Conservation (phyloP, 2,888 invertebrate species). For the Mimumesa dahlbomi region DNA sequence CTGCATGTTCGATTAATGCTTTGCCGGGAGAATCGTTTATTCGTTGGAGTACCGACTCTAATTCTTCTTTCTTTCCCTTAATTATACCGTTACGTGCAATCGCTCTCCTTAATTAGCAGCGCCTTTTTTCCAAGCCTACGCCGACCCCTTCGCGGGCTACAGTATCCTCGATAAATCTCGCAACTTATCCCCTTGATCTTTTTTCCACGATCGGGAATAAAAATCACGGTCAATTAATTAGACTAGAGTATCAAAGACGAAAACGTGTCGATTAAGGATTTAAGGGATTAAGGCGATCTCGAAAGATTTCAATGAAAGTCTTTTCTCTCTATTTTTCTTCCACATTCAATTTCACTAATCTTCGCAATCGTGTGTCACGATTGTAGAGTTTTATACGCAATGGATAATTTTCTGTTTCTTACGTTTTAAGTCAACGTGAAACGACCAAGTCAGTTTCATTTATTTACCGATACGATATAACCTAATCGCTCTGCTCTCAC, state of each 20-base stretch:
- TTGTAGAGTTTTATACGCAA: too few relatives aligned
- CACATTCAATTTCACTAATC: too few relatives aligned
- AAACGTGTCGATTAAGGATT: neutral
- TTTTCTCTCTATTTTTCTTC: neutral
- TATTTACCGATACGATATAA: conserved; percentile 11
- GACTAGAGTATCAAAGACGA: neutral
- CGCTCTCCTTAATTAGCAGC: conserved; percentile 52
- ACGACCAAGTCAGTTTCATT: too few relatives aligned
- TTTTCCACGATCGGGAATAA: conserved; percentile 18
- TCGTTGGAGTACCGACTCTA: conserved; percentile 26
- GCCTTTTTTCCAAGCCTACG: conserved; percentile 21
- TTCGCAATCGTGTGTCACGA: too few relatives aligned
- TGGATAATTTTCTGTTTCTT: too few relatives aligned
- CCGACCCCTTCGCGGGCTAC: conserved; percentile 16
- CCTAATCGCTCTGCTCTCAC: conserved; percentile 11
- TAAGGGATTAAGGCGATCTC: too few relatives aligned
- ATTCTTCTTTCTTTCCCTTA: conserved; percentile 49
- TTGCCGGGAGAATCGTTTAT: conserved; percentile 36
- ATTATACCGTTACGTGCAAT: conserved; percentile 61
- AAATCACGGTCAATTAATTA: conserved; percentile 33
- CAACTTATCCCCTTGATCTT: conserved; percentile 35
- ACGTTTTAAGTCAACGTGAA: too few relatives aligned
- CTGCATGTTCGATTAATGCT: conserved; percentile 37
- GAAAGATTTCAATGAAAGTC: too few relatives aligned
- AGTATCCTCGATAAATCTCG: conserved; percentile 46